Conservation (phyloP, 2,888 invertebrate species). For the Atethmia centrago region DNA sequence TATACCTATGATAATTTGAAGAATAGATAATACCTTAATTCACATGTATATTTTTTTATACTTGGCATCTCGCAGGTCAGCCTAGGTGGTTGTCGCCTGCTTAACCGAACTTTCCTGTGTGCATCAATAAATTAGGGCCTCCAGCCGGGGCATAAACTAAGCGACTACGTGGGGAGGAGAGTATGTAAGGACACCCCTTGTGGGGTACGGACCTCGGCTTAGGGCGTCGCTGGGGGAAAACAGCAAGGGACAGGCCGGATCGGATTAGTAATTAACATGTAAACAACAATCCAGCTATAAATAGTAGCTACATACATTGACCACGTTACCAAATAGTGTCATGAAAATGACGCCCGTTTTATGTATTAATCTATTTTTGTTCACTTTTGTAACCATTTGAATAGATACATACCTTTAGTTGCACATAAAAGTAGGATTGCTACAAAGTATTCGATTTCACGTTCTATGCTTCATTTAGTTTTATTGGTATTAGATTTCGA, state of each 20-base stretch:
- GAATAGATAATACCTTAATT: not conserved
- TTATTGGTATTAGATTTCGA: conserved; percentile 51
- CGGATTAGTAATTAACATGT: not conserved
- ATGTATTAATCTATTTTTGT: not conserved
- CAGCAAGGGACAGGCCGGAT: no score
- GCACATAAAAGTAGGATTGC: conserved; percentile 20
- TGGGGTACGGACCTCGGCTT: no score
- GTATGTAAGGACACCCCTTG: no score
- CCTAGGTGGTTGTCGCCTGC: no score
- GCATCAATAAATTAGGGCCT: no score
- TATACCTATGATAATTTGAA: not conserved
- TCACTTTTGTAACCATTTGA: not conserved
- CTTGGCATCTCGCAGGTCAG: no score
- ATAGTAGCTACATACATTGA: not conserved
- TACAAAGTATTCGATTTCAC: conserved; percentile 38
- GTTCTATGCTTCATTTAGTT: conserved; percentile 50
- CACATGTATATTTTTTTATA: no score
- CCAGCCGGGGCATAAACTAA: no score
- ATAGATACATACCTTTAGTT: conserved; percentile 3
- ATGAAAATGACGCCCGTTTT: not conserved
- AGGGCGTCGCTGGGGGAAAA: no score
- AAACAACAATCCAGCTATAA: not conserved
- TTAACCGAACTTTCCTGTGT: no score
- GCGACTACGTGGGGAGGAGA: no score
- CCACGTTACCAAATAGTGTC: no score